A percentile compares a stretch with the other conserved stretches of the same genome.
Evolutionary conservation across 2,797 vertebrate genomes (phyloP).

Genomic region (Phoebastria nigripes): DNA sequence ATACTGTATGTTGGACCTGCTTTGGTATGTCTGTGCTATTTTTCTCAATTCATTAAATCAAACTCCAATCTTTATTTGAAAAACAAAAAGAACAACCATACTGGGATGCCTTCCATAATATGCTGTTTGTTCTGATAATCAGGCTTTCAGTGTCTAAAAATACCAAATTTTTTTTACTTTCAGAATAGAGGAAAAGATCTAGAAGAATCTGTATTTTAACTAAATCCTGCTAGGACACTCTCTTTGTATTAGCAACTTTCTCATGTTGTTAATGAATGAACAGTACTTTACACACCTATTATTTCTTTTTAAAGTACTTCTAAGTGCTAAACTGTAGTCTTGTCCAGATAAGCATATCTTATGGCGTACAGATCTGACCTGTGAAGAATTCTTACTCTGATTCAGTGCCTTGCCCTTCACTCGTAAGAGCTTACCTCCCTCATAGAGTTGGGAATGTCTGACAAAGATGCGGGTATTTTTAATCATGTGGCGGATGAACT

Average conservation of each 20-base stretch:
- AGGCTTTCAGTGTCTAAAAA: neutral
- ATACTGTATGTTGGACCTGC: neutral
- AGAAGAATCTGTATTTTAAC: neutral
- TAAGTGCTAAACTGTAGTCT: neutral
- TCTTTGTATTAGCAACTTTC: neutral
- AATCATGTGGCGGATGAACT: neutral
- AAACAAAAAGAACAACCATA: neutral
- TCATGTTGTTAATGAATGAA: neutral
- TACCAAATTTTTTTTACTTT: neutral
- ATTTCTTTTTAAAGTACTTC: neutral
- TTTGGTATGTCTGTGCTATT: neutral
- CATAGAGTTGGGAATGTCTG: neutral
- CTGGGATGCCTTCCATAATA: neutral
- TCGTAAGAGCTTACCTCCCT: neutral
- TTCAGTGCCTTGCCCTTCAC: fast-evolving
- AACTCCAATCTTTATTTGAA: neutral
- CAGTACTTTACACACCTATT: neutral
- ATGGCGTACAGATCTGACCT: neutral
- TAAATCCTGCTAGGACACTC: neutral
- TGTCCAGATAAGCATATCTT: neutral
- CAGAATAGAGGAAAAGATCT: neutral
- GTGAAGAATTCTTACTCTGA: neutral
- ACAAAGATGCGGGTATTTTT: neutral
- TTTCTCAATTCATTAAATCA: neutral
- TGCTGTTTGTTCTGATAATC: neutral